phyloP scores from a whole-genome alignment of 2,888 invertebrate species.

The Alentia gelatinosa region DNA sequence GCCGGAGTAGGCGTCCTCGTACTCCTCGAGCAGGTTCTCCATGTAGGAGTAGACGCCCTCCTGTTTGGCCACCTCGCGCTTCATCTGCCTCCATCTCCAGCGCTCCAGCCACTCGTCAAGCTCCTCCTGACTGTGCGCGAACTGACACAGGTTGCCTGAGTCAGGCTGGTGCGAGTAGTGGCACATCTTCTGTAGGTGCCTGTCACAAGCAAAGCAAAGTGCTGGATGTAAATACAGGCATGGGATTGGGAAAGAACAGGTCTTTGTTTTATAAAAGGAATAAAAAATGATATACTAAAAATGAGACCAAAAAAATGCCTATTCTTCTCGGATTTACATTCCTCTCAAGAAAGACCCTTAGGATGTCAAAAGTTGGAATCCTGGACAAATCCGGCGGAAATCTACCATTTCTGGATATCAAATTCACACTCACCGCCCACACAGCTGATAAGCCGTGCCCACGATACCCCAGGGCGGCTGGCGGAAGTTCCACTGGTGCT shows the following conservation, averaged over 20 bases:
- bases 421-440: constrained; percentile 69
- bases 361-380: no score
- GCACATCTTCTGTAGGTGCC: constrained; percentile 68
- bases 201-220: constrained; percentile 57
- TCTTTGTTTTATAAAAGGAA: not conserved
- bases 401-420: no score
- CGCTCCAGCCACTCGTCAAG: constrained; percentile 79
- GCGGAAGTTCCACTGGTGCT: constrained; percentile 79
- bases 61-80: constrained; percentile 74
- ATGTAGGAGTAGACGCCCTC: constrained; percentile 77
- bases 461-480: constrained; percentile 77
- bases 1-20: constrained; percentile 69
- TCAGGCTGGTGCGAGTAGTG: constrained; percentile 75
- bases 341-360: no score
- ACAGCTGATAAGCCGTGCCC: constrained; percentile 69
- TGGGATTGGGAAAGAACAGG: not conserved
- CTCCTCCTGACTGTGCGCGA: constrained; percentile 77
- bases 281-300: not conserved
- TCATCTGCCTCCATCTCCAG: constrained; percentile 76
- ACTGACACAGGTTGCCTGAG: constrained; percentile 76
- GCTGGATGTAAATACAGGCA: not conserved
- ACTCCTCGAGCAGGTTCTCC: constrained; percentile 74
- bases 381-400: no score
- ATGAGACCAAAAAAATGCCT: no score
- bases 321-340: no score